phyloP scores from a whole-genome alignment of 2,113 vertebrate species.

The Nesogale talazaci region DNA sequence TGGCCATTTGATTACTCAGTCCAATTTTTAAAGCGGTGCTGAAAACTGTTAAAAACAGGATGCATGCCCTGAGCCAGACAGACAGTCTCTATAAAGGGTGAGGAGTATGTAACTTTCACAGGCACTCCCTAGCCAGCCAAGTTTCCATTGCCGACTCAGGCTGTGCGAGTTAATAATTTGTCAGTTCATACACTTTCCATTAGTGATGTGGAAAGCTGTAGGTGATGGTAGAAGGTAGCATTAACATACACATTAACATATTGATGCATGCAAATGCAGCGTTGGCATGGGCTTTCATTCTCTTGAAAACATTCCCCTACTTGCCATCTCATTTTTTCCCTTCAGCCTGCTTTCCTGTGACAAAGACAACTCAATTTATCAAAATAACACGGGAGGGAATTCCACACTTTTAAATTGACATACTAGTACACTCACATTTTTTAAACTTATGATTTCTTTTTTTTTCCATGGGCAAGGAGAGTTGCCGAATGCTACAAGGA shows the following conservation, averaged over 20 bases:
- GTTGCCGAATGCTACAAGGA: too few relatives aligned
- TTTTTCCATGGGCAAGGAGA: too few relatives aligned
- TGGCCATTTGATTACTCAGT: not conserved
- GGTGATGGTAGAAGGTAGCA: not conserved
- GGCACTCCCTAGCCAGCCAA: constrained; percentile 8
- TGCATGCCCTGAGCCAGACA: not conserved
- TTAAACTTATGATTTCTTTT: too few relatives aligned
- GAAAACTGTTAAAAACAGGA: constrained; percentile 53
- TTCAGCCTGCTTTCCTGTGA: not conserved
- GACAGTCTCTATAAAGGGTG: not conserved
- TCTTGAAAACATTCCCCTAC: not conserved
- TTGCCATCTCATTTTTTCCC: not conserved
- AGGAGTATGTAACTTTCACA: not conserved
- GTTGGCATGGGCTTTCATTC: not conserved
- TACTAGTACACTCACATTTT: too few relatives aligned
- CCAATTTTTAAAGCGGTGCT: constrained; percentile 34
- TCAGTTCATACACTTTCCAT: not conserved
- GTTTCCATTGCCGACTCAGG: not conserved
- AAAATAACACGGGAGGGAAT: not conserved
- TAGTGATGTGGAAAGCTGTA: not conserved
- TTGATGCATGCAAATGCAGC: not conserved
- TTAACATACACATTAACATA: rapidly evolving
- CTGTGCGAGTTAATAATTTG: not conserved
- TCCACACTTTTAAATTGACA: not conserved
- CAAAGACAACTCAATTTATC: not conserved